These are phyloP conservation scores for Drosophila falleni DNA, from an alignment of 2,888 invertebrate genomes.

Conservation along the genomic window DNA sequence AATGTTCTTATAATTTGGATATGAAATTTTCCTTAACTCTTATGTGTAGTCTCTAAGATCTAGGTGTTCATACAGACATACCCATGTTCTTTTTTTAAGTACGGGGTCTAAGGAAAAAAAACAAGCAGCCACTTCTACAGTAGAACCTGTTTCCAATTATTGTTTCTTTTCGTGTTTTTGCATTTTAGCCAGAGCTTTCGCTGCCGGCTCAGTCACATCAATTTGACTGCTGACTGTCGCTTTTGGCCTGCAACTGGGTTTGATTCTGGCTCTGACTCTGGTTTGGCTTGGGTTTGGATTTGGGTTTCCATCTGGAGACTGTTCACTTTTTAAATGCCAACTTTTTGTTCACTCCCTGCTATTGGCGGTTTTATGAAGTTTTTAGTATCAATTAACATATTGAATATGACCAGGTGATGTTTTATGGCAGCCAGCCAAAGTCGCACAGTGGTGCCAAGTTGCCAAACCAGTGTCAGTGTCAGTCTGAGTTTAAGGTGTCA, in stretches of 20 bases:
- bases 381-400: slow-evolving; percentile 79
- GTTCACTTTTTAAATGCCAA: slow-evolving; percentile 59
- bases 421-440: slow-evolving; percentile 41
- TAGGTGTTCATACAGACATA: too few species aligned
- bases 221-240: slow-evolving; percentile 20
- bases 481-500: slow-evolving; percentile 44
- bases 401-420: slow-evolving; percentile 58
- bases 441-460: slow-evolving; percentile 60
- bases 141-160: slow-evolving; percentile 78
- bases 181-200: slow-evolving; percentile 60
- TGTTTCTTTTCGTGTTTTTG: slow-evolving; percentile 55
- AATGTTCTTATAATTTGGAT: too few species aligned
- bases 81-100: too few species aligned
- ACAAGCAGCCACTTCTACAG: slow-evolving; percentile 51
- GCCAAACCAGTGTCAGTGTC: slow-evolving; percentile 19
- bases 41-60: too few species aligned
- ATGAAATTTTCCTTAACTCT: too few species aligned
- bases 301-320: slow-evolving; percentile 15
- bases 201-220: slow-evolving; percentile 28
- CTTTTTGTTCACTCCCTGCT: slow-evolving; percentile 30
- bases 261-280: background rate
- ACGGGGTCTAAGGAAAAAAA: too few species aligned
- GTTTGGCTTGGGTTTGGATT: slow-evolving; percentile 5
- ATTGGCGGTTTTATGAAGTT: slow-evolving; percentile 44
- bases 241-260: slow-evolving; percentile 24